Percentiles rank a stretch among this genome's conserved stretches.
Conservation (phyloP, 2,113 vertebrate genomes). For the Misgurnus mizolepis region DNA sequence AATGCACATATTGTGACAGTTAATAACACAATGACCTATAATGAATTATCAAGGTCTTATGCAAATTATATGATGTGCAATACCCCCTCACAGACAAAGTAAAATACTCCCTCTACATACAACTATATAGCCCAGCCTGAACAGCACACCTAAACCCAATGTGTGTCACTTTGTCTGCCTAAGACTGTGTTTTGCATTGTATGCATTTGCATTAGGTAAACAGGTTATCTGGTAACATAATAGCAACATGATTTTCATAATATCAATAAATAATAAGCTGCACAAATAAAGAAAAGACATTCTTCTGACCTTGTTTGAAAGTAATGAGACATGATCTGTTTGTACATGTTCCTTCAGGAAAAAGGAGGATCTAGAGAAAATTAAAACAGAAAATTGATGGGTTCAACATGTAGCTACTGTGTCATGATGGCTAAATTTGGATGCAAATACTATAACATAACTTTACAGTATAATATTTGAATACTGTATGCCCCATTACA, state of each 20-base stretch:
- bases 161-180: neutral
- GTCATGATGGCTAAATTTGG: neutral
- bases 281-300: neutral
- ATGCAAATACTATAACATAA: neutral
- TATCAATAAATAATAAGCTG: neutral
- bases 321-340: slow-evolving; percentile 98
- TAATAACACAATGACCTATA: too few relatives aligned
- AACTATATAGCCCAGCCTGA: neutral
- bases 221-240: neutral
- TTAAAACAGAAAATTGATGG: slow-evolving; percentile 45
- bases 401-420: neutral
- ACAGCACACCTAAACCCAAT: too few relatives aligned
- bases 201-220: slow-evolving; percentile 33
- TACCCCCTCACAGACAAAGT: too few relatives aligned
- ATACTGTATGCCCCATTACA: too few relatives aligned
- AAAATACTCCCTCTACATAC: neutral
- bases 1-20: neutral
- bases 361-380: slow-evolving; percentile 87
- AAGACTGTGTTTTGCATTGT: too few relatives aligned
- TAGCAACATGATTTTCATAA: neutral
- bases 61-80: too few relatives aligned
- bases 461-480: neutral
- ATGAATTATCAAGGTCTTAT: too few relatives aligned
- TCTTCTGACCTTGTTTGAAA: slow-evolving; percentile 89
- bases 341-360: slow-evolving; percentile 97